Percentiles rank a stretch among this genome's conserved stretches.
Evolutionary conservation across 2,888 invertebrate species (phyloP).

Genomic region (Agrochola circellaris): DNA sequence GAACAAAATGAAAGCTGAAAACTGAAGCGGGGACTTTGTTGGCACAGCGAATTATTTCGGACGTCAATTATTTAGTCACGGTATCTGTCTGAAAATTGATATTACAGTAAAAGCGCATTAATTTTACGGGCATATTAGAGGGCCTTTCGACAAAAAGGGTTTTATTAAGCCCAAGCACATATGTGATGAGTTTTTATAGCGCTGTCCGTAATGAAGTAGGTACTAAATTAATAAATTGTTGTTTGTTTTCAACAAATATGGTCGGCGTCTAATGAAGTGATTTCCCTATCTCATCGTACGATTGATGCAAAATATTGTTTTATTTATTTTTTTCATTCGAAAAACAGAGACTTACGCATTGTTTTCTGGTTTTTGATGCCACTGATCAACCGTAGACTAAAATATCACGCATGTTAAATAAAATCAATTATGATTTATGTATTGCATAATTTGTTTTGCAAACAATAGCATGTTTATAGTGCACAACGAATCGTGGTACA

Average conservation of each 20-base stretch:
- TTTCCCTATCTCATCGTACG: conserved; percentile 2
- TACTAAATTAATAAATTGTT: conserved; percentile 22
- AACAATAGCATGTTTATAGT: conserved; percentile 38
- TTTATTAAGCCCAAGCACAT: conserved; percentile 53
- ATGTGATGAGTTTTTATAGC: conserved; percentile 42
- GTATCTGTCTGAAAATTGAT: conserved; percentile 82
- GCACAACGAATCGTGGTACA: conserved; percentile 27
- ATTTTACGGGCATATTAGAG: conserved; percentile 64
- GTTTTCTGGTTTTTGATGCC: conserved; percentile 19
- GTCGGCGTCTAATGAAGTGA: conserved; percentile 13
- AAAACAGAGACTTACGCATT: conserved; percentile 1
- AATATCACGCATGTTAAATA: conserved; percentile 16
- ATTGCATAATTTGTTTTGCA: conserved; percentile 51
- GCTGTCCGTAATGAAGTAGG: conserved; percentile 23
- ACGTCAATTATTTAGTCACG: conserved; percentile 88
- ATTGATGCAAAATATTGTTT: conserved; percentile 20
- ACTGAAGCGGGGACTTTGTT: conserved; percentile 89
- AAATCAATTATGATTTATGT: conserved; percentile 29
- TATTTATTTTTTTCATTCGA: conserved; percentile 8
- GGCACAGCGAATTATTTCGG: conserved; percentile 88
- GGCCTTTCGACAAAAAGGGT: conserved; percentile 46
- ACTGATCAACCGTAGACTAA: conserved; percentile 5
- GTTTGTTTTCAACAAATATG: conserved; percentile 29
- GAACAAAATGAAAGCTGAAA: conserved; percentile 90
- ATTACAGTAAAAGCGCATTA: conserved; percentile 77